These are phyloP conservation scores for Tenebrio molitor DNA, from an alignment of 1,140 invertebrate genomes.

Conservation along the genomic window DNA sequence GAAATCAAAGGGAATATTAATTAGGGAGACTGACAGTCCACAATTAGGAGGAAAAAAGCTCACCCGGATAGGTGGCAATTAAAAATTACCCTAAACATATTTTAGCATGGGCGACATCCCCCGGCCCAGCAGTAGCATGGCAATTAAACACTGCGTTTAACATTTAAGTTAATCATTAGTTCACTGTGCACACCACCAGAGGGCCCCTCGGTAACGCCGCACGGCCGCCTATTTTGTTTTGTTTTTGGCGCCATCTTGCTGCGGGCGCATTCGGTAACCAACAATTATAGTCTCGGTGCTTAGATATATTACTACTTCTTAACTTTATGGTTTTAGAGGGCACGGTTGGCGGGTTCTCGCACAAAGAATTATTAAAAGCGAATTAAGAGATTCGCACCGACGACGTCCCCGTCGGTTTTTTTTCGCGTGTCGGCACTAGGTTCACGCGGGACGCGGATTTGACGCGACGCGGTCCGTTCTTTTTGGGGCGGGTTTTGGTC, in stretches of 20 bases:
- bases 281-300: conserved; percentile 62
- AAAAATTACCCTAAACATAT: conserved; percentile 61
- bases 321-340: conserved; percentile 52
- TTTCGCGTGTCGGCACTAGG: not conserved
- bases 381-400: conserved; percentile 51
- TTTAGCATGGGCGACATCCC: conserved; percentile 52
- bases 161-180: conserved; percentile 61
- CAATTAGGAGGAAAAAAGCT: conserved; percentile 37
- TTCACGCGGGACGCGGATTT: conserved; percentile 12
- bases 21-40: not conserved
- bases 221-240: conserved; percentile 55
- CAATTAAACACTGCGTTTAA: conserved; percentile 62
- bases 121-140: conserved; percentile 57
- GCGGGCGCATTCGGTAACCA: conserved; percentile 55
- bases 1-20: conserved; percentile 38
- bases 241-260: conserved; percentile 64
- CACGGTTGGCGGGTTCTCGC: conserved; percentile 15
- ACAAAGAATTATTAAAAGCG: conserved; percentile 51
- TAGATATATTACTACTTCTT: conserved; percentile 62
- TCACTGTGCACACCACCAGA: conserved; percentile 59
- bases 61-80: conserved; percentile 52
- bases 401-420: not conserved
- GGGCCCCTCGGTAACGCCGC: conserved; percentile 49
- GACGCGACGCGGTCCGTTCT: conserved; percentile 8
- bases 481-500: conserved; percentile 19